Base-by-base conservation (phyloP, 2,113 vertebrate species). In the Helogale parvula region DNA sequence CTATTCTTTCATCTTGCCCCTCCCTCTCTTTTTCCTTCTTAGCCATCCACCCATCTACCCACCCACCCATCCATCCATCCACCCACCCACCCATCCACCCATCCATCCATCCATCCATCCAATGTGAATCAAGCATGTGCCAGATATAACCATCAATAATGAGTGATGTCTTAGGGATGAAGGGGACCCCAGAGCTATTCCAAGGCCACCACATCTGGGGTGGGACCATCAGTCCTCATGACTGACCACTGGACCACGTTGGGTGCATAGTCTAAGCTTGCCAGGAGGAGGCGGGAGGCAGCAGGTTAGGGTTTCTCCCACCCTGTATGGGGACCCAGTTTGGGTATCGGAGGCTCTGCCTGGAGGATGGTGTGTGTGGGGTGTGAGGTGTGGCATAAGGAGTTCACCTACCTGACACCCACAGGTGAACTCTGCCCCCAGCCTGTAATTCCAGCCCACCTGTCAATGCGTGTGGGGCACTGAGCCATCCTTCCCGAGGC, bases 391-490 rank as follows among this genome's bases (percentile, higher is more conserved):
- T 81, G 50, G 31, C 14, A 13, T 3, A 29, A n/a, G 47, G 52
- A 68, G 47, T 16, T 80, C 27, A 10, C 27, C 11, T 11, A 11
- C n/a, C 47, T 3, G 84, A 88, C 81, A 13, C 65, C 50, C 77
- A 47, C 65, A 76, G 76, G 54, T 63, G 54, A 19, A 27, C 27
- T 45, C 69, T 87, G 27, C 35, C 29, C 1, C 19, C 35, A 66
- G 69, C 74, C 79, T 69, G 0, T 41, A 33, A 74, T 52, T 74
- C 47, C 66, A 38, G 5, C 23, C 35, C 19, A 69, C 41, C 33
- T 76, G 82, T 65, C 94, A 47, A 33, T 65, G 6, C 2, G 0
- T 4, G 0, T 0, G 23, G 52, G 54, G 27, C 21, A 1, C 0
- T 0, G 41, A 76, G 86, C 57, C 68, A 57, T 14, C 85, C 27